A percentile compares a stretch with the other conserved stretches of the same genome.
Evolutionary conservation across 2,113 vertebrate genomes (phyloP).

Genomic region (Ptychochromis oligacanthus): DNA sequence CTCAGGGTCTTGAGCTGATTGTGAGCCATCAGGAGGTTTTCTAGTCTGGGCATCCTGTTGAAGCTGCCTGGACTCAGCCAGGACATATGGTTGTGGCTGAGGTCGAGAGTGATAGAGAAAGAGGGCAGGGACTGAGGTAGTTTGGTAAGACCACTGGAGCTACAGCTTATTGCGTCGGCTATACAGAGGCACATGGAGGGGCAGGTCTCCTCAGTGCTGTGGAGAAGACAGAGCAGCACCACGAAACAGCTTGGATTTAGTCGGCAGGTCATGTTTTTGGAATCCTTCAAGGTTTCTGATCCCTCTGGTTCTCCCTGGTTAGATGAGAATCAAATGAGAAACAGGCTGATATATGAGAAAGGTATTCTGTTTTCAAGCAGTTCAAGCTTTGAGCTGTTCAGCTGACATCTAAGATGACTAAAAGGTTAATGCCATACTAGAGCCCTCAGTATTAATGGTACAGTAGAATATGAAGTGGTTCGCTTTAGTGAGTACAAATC

Average conservation of each 20-base stretch:
- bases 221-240: constrained; percentile 44
- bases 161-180: constrained; percentile 91
- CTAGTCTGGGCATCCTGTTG: constrained; percentile 79
- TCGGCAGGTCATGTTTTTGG: constrained; percentile 63
- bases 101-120: constrained; percentile 84
- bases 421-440: constrained; percentile 19
- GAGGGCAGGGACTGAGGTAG: constrained; percentile 82
- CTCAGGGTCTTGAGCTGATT: constrained; percentile 84
- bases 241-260: constrained; percentile 6
- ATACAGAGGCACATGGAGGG: constrained; percentile 88
- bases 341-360: constrained; percentile 22
- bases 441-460: neutral
- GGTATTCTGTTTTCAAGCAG: neutral
- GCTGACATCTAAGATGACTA: neutral
- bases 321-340: constrained; percentile 51
- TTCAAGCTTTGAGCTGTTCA: neutral
- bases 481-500: neutral
- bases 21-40: constrained; percentile 85
- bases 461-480: neutral
- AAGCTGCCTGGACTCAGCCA: constrained; percentile 83
- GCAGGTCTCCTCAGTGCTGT: constrained; percentile 71
- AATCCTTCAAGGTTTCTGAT: constrained; percentile 22
- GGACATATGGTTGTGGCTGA: constrained; percentile 89
- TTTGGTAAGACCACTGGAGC: constrained; percentile 78
- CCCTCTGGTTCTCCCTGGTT: constrained; percentile 23